Conservation (phyloP, 2,888 invertebrate genomes). For the Beris chalybata region DNA sequence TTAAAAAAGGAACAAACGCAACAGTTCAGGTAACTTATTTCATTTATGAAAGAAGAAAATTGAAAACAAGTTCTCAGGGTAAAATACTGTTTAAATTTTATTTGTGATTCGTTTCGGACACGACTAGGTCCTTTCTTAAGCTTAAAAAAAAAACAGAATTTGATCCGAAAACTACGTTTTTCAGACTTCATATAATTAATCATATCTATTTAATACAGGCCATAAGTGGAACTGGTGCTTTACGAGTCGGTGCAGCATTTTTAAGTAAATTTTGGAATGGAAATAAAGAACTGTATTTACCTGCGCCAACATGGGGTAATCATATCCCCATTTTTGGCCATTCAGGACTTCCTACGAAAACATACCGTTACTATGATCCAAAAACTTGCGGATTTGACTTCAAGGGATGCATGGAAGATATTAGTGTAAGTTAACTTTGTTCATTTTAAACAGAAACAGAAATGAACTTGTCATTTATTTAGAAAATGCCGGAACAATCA, state of each 20-base stretch:
- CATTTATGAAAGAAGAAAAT: slow-evolving; percentile 8
- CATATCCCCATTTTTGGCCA: slow-evolving; percentile 94
- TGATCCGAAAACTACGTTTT: no score
- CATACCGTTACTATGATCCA: slow-evolving; percentile 92
- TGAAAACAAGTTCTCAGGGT: background rate
- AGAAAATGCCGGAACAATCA: slow-evolving; percentile 91
- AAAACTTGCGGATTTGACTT: slow-evolving; percentile 93
- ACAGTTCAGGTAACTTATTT: slow-evolving; percentile 66
- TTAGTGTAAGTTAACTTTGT: slow-evolving; percentile 63
- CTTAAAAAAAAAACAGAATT: slow-evolving; percentile 1
- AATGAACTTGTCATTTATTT: slow-evolving; percentile 42
- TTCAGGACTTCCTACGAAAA: slow-evolving; percentile 79
- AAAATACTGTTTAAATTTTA: slow-evolving; percentile 13
- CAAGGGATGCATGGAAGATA: slow-evolving; percentile 84
- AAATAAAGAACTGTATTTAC: slow-evolving; percentile 82
- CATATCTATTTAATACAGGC: slow-evolving; percentile 62
- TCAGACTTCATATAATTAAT: background rate
- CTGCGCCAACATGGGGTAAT: slow-evolving; percentile 97
- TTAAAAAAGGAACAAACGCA: slow-evolving; percentile 70
- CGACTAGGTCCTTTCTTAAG: background rate
- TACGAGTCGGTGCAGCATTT: slow-evolving; percentile 91
- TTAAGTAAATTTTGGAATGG: slow-evolving; percentile 78
- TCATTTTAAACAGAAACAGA: background rate
- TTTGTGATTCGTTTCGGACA: background rate
- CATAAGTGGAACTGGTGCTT: slow-evolving; percentile 96